These are phyloP conservation scores for Stenotaenia linearis DNA, from an alignment of 2,888 invertebrate genomes.

Conservation along the genomic window DNA sequence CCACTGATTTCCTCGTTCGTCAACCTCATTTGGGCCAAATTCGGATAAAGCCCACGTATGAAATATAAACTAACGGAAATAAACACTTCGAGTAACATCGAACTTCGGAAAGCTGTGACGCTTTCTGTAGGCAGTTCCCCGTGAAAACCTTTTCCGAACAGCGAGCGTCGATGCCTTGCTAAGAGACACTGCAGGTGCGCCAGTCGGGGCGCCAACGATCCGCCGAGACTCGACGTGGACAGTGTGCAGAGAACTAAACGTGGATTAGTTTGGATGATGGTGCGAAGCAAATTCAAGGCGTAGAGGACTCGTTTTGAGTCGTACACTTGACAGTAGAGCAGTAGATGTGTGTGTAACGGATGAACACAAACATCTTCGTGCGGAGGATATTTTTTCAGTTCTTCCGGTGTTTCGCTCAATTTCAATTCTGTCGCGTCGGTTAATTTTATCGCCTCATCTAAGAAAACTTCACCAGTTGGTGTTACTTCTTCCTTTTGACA, in stretches of 20 bases:
- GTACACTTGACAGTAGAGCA: conserved; percentile 72
- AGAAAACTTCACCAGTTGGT: too few species aligned
- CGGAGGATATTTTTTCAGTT: not conserved
- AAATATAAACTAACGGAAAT: conserved; percentile 68
- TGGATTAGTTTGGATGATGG: conserved; percentile 64
- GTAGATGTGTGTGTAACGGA: conserved; percentile 74
- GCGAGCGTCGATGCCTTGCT: conserved; percentile 70
- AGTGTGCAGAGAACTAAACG: conserved; percentile 67
- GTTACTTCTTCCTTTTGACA: not conserved
- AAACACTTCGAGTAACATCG: conserved; percentile 74
- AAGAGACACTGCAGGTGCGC: conserved; percentile 58
- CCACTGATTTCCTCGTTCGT: conserved; percentile 64
- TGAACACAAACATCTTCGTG: conserved; percentile 53
- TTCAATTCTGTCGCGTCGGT: not conserved
- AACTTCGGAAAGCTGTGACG: conserved; percentile 63
- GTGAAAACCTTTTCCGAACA: conserved; percentile 59
- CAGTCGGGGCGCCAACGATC: conserved; percentile 46
- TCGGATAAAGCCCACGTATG: conserved; percentile 70
- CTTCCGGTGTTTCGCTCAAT: not conserved
- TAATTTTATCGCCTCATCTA: too few species aligned
- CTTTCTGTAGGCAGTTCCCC: conserved; percentile 54
- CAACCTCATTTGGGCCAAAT: conserved; percentile 61
- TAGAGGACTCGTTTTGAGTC: conserved; percentile 69
- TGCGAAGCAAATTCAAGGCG: conserved; percentile 66
- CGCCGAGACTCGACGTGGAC: conserved; percentile 65